Conservation (phyloP, 2,113 vertebrate genomes). For the Carlito syrichta region DNA sequence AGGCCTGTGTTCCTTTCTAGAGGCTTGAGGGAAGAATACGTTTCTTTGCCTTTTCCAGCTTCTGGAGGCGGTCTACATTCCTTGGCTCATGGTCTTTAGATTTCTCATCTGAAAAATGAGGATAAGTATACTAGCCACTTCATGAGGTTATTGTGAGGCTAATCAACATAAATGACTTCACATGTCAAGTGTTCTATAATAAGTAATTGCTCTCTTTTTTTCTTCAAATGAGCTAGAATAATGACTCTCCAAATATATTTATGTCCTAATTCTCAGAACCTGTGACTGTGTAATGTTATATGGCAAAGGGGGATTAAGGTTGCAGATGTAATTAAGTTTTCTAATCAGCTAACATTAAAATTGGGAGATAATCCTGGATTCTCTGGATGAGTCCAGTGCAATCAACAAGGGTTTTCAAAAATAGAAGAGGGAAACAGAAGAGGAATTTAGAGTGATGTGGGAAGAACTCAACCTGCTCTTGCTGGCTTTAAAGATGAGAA, state of each 20-base stretch:
- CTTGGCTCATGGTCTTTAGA: not conserved
- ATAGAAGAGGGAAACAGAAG: not conserved
- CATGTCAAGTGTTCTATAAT: not conserved
- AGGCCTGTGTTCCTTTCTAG: not conserved
- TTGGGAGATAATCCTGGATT: not conserved
- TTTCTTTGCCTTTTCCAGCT: not conserved
- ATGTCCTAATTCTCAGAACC: not conserved
- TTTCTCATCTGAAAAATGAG: slow-evolving; percentile 6
- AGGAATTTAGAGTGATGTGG: not conserved
- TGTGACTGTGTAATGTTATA: not conserved
- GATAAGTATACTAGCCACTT: not conserved
- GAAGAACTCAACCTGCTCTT: not conserved
- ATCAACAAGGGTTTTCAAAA: not conserved
- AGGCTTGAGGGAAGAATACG: not conserved
- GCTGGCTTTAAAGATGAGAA: not conserved
- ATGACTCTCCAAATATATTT: not conserved
- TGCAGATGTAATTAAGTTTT: not conserved
- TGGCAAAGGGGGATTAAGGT: not conserved
- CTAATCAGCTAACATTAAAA: not conserved
- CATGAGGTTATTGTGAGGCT: not conserved
- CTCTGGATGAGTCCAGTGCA: not conserved
- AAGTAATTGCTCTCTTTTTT: not conserved
- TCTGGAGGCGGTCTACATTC: not conserved
- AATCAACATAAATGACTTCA: not conserved
- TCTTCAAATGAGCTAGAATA: not conserved